phyloP scores from a whole-genome alignment of 2,113 vertebrate species.

The Chascanopsetta lugubris region DNA sequence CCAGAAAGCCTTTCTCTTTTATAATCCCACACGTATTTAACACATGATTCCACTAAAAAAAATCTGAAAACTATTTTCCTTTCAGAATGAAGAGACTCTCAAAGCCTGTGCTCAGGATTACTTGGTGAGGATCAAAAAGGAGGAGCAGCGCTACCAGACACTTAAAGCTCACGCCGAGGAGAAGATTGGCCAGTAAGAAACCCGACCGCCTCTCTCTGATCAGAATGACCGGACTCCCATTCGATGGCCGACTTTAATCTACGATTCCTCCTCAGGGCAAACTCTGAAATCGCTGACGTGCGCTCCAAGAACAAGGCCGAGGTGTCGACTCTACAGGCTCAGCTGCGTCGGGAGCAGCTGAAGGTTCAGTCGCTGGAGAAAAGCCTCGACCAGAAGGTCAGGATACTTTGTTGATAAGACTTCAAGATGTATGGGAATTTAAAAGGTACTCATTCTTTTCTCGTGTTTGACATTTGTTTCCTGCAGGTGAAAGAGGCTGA shows the following conservation, averaged over 20 bases:
- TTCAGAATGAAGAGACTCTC: conserved; percentile 90
- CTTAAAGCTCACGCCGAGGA: conserved; percentile 93
- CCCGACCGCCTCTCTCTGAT: not conserved
- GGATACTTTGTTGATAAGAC: not conserved
- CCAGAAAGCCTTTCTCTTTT: not conserved
- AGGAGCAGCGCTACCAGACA: conserved; percentile 88
- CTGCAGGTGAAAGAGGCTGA: conserved; percentile 84
- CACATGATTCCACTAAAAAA: not conserved
- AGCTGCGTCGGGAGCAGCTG: conserved; percentile 89
- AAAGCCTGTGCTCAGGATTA: conserved; percentile 89
- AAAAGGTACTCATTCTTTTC: not conserved
- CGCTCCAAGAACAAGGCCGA: conserved; percentile 85
- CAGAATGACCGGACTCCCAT: not conserved
- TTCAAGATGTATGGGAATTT: not conserved
- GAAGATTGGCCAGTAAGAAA: conserved; percentile 86
- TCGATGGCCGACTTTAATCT: not conserved
- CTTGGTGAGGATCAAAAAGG: conserved; percentile 84
- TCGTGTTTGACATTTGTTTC: not conserved
- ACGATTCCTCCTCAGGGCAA: conserved; percentile 81
- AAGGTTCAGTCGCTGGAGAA: conserved; percentile 89
- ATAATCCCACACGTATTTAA: not conserved
- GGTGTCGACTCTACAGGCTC: conserved; percentile 82
- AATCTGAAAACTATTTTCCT: not conserved
- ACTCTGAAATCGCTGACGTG: conserved; percentile 87
- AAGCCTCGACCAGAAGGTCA: conserved; percentile 90